Percentiles rank a stretch among this genome's conserved stretches.
Conservation (phyloP, 2,888 invertebrate genomes). For the Trissonchulus sp. region DNA sequence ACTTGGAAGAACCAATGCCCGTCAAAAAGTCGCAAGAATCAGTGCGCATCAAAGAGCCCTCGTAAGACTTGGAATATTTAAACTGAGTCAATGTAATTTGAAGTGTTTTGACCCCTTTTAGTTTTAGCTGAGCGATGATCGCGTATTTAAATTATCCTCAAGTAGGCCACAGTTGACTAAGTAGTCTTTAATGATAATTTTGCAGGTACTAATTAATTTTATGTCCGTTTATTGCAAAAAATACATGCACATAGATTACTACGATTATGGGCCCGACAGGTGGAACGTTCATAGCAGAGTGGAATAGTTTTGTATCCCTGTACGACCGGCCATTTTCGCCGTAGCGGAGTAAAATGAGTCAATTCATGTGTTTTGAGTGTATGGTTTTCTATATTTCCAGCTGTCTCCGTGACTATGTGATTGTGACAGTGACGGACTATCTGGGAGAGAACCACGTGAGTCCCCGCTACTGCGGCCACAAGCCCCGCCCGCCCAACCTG, state of each 20-base stretch:
- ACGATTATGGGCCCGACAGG: too few species aligned
- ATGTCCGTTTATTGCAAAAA: too few species aligned
- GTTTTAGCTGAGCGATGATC: not conserved
- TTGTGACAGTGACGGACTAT: constrained; percentile 42
- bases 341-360: too few species aligned
- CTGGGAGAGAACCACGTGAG: constrained; percentile 32
- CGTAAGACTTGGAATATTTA: too few species aligned
- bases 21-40: constrained; percentile 24
- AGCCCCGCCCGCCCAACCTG: constrained; percentile 31
- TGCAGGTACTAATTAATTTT: not conserved
- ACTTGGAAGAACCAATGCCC: constrained; percentile 25
- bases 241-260: too few species aligned
- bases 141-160: too few species aligned
- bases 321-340: not conserved
- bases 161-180: not conserved
- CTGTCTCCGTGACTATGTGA: constrained; percentile 47
- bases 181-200: not conserved
- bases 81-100: too few species aligned
- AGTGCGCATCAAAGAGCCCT: too few species aligned
- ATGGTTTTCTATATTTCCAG: constrained; percentile 16
- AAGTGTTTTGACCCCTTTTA: not conserved
- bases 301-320: too few species aligned
- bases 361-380: too few species aligned
- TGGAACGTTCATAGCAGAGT: too few species aligned
- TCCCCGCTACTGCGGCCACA: constrained; percentile 32